Base-by-base conservation (phyloP, 2,888 invertebrate genomes). In the Cosmopolites sordidus region DNA sequence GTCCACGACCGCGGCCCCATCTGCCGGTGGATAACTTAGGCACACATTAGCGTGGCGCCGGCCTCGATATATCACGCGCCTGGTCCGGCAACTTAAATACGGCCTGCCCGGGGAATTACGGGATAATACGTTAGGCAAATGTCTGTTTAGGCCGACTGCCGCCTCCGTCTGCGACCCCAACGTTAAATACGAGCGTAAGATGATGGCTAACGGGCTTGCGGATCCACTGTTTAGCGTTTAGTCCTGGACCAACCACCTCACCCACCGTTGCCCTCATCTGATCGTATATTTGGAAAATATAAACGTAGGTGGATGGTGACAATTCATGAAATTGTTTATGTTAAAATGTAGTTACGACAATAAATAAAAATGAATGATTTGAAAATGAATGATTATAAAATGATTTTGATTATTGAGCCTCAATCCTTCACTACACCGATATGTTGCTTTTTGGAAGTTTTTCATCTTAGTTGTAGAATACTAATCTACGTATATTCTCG, bases 61-160 rank as follows among this genome's bases (percentile, higher is more conserved):
- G 59, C 63, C 60, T 61, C 66, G 65, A 70, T 70, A 69, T 70
- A 70, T 70, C 70, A 70, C 66, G 63, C 66, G 64, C 62, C 62
- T 29, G 54, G 65, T 66, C 69, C 66, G 61, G 64, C 64, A 70
- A 71, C 69, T 71, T 71, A 71, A 71, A 71, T 69, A 71, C 67
- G 66, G 67, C 66, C n/a, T 14, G 48, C 33, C 51, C 64, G 64
- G 62, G 70, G 72, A 71, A 71, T 73, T 73, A 73, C 70, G 70
- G 69, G 73, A 71, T 72, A 72, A 73, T 72, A 71, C 69, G 68
- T 69, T 71, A 67, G 66, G 69, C 66, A 70, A 71, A 71, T 69
- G 71, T 69, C 69, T 69, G 63, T 65, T 66, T 66, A 66, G 66
- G 65, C 42, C 22, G 22, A 22, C 22, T 27, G 27, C 17, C 16